Base-by-base conservation (phyloP, 2,113 vertebrate species). In the Platysternon megacephalum region DNA sequence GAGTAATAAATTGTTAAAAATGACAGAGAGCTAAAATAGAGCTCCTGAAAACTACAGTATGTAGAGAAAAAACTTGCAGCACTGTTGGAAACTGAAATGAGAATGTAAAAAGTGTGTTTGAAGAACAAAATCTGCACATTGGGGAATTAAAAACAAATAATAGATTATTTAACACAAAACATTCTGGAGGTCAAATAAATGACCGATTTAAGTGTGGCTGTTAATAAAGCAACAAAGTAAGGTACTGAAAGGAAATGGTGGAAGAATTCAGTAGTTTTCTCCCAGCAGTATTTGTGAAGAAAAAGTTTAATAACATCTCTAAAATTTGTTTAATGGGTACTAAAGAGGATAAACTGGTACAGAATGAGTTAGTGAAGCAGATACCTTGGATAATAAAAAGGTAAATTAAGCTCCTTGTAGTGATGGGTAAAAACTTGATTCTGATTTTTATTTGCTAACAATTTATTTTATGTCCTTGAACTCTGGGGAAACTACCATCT, bases 1-100 rank as follows among this genome's bases (percentile, higher is more conserved):
- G 46, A 58, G 2, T 89, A 55, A 80, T 88, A 79, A 55, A 21
- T 79, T 49, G 48, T 44, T 93, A 85, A 93, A 83, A 55, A 72
- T 76, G 6, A 84, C 52, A n/a, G 55, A 22, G 17, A 22, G 17
- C 46, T 85, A n/a, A 91, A 93, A 49, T 32, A 65, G 5, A 58
- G 14, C 61, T 55, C 42, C 82, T 93, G 76, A 91, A 87, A 68
- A 84, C n/a, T 79, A 52, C 56, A 78, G 1, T 55, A 3, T n/a
- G 78, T 49, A 81, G 14, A 52, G 92, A 21, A 88, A 89, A 26
- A 92, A 80, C 35, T 6, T 86, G n/a, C 6, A 82, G 5, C 26
- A 24, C 53, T 84, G 5, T 24, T 58, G 7, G 6, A 65, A 90
- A 92, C 56, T 79, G 28, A 21, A 81, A 9, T 79, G 49, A 49